Conservation (phyloP, 2,888 invertebrate genomes). For the Polyommatus icarus region DNA sequence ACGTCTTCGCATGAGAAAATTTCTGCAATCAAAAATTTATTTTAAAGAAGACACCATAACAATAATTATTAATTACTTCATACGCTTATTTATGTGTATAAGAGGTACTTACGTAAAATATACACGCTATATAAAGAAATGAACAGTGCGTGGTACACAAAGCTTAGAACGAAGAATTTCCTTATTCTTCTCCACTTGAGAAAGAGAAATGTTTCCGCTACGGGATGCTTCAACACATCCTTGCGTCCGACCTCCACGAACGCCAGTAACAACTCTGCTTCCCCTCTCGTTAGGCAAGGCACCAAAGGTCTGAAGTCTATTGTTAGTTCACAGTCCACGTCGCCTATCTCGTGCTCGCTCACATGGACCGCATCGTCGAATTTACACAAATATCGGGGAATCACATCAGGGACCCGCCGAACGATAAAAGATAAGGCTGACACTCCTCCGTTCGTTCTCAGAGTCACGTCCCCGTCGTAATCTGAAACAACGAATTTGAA, state of each 20-base stretch:
- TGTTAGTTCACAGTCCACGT: constrained; percentile 90
- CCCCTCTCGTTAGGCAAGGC: constrained; percentile 82
- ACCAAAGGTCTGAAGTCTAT: constrained; percentile 81
- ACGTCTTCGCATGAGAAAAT: constrained; percentile 76
- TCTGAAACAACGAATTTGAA: constrained; percentile 59
- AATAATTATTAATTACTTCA: background rate
- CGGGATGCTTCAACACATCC: constrained; percentile 89
- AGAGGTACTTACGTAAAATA: constrained; percentile 80
- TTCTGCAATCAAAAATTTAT: constrained; percentile 55
- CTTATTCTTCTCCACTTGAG: constrained; percentile 91
- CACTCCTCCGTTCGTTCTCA: constrained; percentile 89
- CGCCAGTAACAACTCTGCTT: constrained; percentile 85
- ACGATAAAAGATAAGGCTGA: constrained; percentile 91
- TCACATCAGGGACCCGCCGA: constrained; percentile 90
- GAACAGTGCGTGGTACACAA: constrained; percentile 88
- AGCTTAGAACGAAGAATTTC: constrained; percentile 89
- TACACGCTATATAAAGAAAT: constrained; percentile 88
- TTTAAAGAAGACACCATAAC: background rate
- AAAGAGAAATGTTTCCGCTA: constrained; percentile 91
- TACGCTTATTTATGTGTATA: background rate
- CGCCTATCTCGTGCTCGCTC: constrained; percentile 91
- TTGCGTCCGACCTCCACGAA: constrained; percentile 89
- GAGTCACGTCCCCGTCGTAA: constrained; percentile 90
- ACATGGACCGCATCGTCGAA: constrained; percentile 88
- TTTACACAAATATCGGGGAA: constrained; percentile 85